Evolutionary conservation across 1,140 invertebrate species (phyloP).

Genomic region (Papilio aristodemus): DNA sequence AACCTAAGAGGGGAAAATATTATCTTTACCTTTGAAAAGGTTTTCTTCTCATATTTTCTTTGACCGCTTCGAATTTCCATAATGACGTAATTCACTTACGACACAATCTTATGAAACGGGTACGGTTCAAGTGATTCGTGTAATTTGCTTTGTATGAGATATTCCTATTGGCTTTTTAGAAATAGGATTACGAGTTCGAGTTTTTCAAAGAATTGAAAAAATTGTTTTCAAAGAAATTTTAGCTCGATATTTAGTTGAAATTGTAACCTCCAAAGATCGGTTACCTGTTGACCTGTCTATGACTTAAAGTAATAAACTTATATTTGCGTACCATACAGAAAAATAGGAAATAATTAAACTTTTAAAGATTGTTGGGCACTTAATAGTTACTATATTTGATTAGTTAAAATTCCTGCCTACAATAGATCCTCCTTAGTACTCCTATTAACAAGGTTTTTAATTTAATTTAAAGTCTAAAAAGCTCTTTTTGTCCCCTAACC

Average conservation of each 20-base stretch:
- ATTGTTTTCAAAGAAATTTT: no score
- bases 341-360: no score
- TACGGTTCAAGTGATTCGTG: constrained; percentile 11
- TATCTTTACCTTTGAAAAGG: background rate
- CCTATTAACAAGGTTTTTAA: background rate
- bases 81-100: constrained; percentile 10
- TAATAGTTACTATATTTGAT: no score
- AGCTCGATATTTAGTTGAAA: no score
- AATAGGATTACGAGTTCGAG: background rate
- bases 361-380: no score
- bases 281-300: no score
- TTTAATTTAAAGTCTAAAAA: background rate
- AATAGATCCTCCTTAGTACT: no score
- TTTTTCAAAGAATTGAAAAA: background rate
- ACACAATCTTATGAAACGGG: background rate
- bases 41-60: background rate
- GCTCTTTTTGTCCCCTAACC: background rate
- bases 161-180: background rate
- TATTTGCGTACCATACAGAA: no score
- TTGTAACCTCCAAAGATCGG: no score
- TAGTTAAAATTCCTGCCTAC: no score
- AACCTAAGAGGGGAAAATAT: background rate
- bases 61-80: constrained; percentile 8
- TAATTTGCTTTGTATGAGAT: background rate
- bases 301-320: no score